These are phyloP conservation scores for Porites lutea DNA, from an alignment of 64 coral and sea anemone genomes.

Conservation along the genomic window DNA sequence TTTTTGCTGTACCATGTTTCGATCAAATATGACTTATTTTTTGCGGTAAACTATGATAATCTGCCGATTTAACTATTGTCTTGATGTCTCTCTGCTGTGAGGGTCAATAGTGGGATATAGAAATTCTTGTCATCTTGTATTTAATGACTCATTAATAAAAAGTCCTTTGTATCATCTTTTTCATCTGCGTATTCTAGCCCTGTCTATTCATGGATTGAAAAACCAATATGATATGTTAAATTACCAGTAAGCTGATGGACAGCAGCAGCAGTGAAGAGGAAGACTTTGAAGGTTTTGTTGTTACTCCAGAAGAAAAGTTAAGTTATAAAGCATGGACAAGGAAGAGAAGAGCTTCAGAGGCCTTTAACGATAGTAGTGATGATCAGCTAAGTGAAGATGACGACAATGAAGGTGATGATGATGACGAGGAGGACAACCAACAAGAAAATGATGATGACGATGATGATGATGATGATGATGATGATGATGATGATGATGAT, in stretches of 20 bases:
- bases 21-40: too few relatives aligned
- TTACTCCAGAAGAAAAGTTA: constrained; percentile 45
- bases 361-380: neutral
- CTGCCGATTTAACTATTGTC: too few relatives aligned
- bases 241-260: neutral
- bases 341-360: constrained; percentile 9
- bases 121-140: too few relatives aligned
- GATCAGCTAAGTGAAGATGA: neutral
- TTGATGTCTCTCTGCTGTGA: too few relatives aligned
- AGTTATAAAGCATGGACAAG: constrained; percentile 37
- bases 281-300: constrained; percentile 49
- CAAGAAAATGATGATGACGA: constrained; percentile 31
- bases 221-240: neutral
- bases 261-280: constrained; percentile 11
- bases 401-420: constrained; percentile 7
- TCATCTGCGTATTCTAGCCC: too few relatives aligned
- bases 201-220: too few relatives aligned
- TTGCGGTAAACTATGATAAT: too few relatives aligned
- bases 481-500: constrained; percentile 13
- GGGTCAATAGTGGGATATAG: too few relatives aligned
- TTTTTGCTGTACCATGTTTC: too few relatives aligned
- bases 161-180: too few relatives aligned
- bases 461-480: constrained; percentile 31
- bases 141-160: too few relatives aligned
- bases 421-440: constrained; percentile 27